Base-by-base conservation (phyloP, 2,113 vertebrate species). In the Platysternon megacephalum region DNA sequence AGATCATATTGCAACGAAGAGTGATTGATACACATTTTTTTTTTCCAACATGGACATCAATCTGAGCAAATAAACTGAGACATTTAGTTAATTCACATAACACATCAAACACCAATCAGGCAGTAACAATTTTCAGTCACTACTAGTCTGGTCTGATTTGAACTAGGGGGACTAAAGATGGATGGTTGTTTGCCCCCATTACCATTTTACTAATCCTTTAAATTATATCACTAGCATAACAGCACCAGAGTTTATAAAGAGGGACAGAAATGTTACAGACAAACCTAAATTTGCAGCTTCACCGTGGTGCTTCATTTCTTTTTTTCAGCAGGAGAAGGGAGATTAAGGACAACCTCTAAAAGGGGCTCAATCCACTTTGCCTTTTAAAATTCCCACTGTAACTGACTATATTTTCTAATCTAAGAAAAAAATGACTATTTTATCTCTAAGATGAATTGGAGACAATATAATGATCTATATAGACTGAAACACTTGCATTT, bases 381-480 rank as follows among this genome's bases (percentile, higher is more conserved):
- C 6, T 78, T 78, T 24, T 29, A 46, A 52, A 82, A 35, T 39
- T 3, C 90, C 4, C 29, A 78, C 28, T n/a, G 87, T 2, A 10
- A 53, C 3, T 21, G 93, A 12, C 17, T 72, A 24, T 53, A 85
- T 21, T 80, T 79, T 68, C 65, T 53, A 56, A 85, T 76, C 22
- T 32, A 44, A 26, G 17, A 26, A 65, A 78, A 53, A 61, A 5
- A 58, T 14, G 52, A 58, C 53, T 61, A 29, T 84, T 29, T 91
- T 17, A 89, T 74, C 81, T 3, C 11, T 7, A 17, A 83, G 4
- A 78, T 81, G 56, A 94, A 4, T 91, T 88, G 72, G 24, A 58
- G 53, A 39, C 85, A 91, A 93, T 55, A 21, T 3, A 88, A 46
- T 13, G 19, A 61, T 90, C 93, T 83, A 82, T 88, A 96, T 87